A percentile compares a stretch with the other conserved stretches of the same genome.
Evolutionary conservation across 2,888 invertebrate genomes (phyloP).

Genomic region (Netelia inedita): DNA sequence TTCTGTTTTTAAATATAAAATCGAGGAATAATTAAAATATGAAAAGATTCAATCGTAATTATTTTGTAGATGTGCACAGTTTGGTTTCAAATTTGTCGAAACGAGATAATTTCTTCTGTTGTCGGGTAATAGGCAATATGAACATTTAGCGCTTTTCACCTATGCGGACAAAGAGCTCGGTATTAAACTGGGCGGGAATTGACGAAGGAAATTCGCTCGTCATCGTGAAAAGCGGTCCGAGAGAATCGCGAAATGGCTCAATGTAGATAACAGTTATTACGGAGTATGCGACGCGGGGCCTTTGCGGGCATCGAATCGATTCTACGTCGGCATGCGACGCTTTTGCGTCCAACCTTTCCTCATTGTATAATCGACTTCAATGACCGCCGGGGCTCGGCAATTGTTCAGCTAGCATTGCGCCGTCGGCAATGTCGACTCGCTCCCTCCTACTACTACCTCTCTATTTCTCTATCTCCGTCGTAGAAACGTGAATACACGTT

Average conservation of each 20-base stretch:
- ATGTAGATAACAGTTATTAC: conserved; percentile 26
- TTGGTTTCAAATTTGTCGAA: too few species aligned
- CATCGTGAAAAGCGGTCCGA: neutral
- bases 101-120: too few species aligned
- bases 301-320: conserved; percentile 50
- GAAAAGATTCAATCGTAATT: too few species aligned
- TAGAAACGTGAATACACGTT: neutral
- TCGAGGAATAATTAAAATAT: too few species aligned
- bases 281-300: conserved; percentile 25
- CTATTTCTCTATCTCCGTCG: conserved; percentile 15
- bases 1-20: too few species aligned
- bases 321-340: conserved; percentile 28
- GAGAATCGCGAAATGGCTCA: conserved; percentile 10
- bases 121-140: too few species aligned
- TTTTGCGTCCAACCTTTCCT: conserved; percentile 60
- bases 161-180: neutral
- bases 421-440: conserved; percentile 26
- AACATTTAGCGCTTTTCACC: neutral
- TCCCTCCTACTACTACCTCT: conserved; percentile 18
- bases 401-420: conserved; percentile 56
- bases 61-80: too few species aligned
- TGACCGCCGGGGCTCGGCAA: conserved; percentile 53
- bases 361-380: conserved; percentile 60
- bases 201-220: neutral
- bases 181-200: neutral